A percentile compares a stretch with the other conserved stretches of the same genome.
Conservation (phyloP, 1,140 invertebrate genomes). For the Drosophila fuyamai region DNA sequence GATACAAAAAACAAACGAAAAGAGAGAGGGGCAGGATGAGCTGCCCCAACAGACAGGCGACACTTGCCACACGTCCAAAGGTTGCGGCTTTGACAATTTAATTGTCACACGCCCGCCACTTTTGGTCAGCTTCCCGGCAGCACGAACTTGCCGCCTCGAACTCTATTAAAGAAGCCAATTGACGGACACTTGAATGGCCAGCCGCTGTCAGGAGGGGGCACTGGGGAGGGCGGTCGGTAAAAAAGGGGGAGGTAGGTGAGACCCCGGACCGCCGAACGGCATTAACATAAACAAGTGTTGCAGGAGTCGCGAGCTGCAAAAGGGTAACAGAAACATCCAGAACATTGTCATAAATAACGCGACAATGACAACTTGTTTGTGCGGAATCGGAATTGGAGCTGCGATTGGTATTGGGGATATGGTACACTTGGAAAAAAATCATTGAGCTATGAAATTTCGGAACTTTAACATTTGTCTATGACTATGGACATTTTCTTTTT, state of each 20-base stretch:
- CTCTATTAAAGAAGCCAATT: conserved; percentile 81
- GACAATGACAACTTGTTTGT: conserved; percentile 80
- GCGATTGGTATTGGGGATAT: conserved; percentile 22
- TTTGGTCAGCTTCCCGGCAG: conserved; percentile 57
- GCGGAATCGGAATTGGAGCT: conserved; percentile 39
- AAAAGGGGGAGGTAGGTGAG: conserved; percentile 13
- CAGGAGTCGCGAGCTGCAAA: conserved; percentile 36
- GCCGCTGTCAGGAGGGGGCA: conserved; percentile 53
- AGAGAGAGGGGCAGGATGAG: conserved; percentile 12
- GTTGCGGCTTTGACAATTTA: conserved; percentile 75
- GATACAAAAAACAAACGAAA: conserved; percentile 4
- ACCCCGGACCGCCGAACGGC: conserved; percentile 20
- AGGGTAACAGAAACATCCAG: conserved; percentile 71
- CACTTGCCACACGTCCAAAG: conserved; percentile 80
- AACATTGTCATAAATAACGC: conserved; percentile 83
- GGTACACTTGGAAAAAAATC: neutral
- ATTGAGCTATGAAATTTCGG: neutral
- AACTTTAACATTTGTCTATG: no score
- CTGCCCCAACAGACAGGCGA: conserved; percentile 34
- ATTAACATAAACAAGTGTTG: conserved; percentile 77
- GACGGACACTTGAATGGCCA: conserved; percentile 79
- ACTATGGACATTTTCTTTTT: no score
- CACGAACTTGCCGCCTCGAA: conserved; percentile 67
- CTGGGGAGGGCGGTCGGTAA: neutral
- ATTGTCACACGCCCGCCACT: conserved; percentile 82